Evolutionary conservation across 2,888 invertebrate genomes (phyloP), one percentile per base, ranked within the genome.

Genomic region (Drosophila cyrtoloma): DNA sequence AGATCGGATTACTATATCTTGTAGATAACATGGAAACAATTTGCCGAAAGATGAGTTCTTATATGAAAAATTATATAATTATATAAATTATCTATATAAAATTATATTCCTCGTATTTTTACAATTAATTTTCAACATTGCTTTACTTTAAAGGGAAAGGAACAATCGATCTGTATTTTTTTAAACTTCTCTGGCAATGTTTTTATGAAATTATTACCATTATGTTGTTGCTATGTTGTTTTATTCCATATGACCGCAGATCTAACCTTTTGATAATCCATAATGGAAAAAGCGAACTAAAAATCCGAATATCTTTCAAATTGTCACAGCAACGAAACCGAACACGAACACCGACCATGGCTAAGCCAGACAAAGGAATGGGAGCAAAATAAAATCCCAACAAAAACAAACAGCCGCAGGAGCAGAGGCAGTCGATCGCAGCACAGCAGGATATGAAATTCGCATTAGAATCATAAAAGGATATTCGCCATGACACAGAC

Each of bases 381-480:
- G 6, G 16, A 55, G n/a, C 7, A 39, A n/a, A 42, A 58, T 14
- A 19, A n/a, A 52, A 62, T 44, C 50, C 26, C 30, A 57, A 35
- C n/a, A 47, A 57, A 12, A 44, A 56, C 61, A 75, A 80, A 68
- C 60, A 79, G 67, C 60, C 67, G 39, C 59, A 26, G 63, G 32
- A 22, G 37, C 51, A 44, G 60, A 44, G 57, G 53, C 66, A 47
- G 50, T 52, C 62, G 77, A 81, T 83, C 81, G 44, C 32, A 28
- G 30, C 71, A 51, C 72, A 55, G 73, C 81, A 77, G 83, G 75
- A 75, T 77, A 80, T 73, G 74, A 76, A 88, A 86, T 85, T 80
- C 83, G 79, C 70, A 80, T 83, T 82, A 63, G 56, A 80, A 81
- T 75, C 89, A 89, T 89, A 84, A 89, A 86, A 77, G 87, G 75